A percentile compares a stretch with the other conserved stretches of the same genome.
phyloP scores from a whole-genome alignment of 2,113 vertebrate genomes.

The Cheirogaleus medius region DNA sequence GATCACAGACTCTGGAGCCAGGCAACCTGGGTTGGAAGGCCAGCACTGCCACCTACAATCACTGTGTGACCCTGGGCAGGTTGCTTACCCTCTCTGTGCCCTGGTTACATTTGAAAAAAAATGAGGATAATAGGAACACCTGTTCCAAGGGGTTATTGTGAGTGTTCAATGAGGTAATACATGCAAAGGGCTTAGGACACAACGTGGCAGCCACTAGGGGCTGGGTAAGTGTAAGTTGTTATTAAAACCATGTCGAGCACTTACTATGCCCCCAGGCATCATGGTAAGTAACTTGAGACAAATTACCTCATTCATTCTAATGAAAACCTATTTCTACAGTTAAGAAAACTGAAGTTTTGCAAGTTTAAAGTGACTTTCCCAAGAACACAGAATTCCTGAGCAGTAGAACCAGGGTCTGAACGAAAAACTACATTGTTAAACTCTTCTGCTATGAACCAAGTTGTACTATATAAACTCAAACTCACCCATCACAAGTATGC shows the following conservation, averaged over 20 bases:
- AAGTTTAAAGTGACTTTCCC: background rate
- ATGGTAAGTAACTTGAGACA: background rate
- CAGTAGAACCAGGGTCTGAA: background rate
- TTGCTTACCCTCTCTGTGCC: background rate
- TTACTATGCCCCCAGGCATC: background rate
- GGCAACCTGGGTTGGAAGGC: background rate
- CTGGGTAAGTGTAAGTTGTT: background rate
- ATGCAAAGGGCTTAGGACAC: background rate
- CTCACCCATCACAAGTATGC: slow-evolving; percentile 53
- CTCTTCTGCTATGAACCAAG: background rate
- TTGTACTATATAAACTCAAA: slow-evolving; percentile 55
- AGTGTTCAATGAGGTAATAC: background rate
- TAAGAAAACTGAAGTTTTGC: background rate
- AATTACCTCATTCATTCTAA: background rate
- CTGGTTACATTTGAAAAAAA: background rate
- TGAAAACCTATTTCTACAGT: background rate
- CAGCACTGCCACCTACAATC: background rate
- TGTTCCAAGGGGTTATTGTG: background rate
- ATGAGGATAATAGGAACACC: background rate
- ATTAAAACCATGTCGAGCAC: background rate
- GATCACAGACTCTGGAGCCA: background rate
- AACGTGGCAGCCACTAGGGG: background rate
- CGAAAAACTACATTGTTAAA: background rate
- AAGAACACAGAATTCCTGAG: background rate
- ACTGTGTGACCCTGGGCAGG: background rate